Evolutionary conservation across 1,140 invertebrate species (phyloP), one percentile per base, ranked within the genome.

Genomic region (Trichogramma pretiosum): DNA sequence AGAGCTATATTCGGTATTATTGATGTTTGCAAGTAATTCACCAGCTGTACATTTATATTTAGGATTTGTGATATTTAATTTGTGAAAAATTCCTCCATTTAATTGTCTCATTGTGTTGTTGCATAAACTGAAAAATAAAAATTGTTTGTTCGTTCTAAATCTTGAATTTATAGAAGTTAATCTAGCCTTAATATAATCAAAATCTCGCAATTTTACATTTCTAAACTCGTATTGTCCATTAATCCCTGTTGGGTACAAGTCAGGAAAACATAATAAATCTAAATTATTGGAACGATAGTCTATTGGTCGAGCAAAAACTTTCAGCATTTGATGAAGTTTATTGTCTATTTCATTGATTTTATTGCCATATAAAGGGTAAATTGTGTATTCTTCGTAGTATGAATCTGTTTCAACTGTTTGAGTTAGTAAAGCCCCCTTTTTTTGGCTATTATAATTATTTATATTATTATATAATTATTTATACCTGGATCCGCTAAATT

Each of bases 181-280:
- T 19, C 37, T 13, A 33, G 3, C n/a, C 41, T 53, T 53, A n/a
- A 40, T 38, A 45, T 33, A 49, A 18, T 37, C 18, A 36, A 3
- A n/a, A 14, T 35, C 23, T 19, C n/a, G 7, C 23, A 52, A n/a
- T 18, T 28, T 21, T 19, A 32, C 8, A 17, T 13, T 3, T 37
- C 44, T 33, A 19, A 43, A 30, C 19, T 48, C 11, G 32, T 22
- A 13, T 26, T 48, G 45, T 7, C 46, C 50, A 30, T 48, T 43
- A 5, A 11, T 17, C 17, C 50, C 50, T 35, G 36, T 36, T 1
- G 47, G 47, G 42, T 49, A 53, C 30, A 50, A 49, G 40, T 53
- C 46, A 16, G 52, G 52, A 39, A 53, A 53, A 50, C 52, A 53
- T 22, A 22, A 9, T 23, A 53, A 21, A 34, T 53, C 50, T 21